A percentile compares a stretch with the other conserved stretches of the same genome.
These are phyloP conservation scores for Sebastiscus tertius DNA, from an alignment of 2,797 vertebrate genomes.

Conservation along the genomic window DNA sequence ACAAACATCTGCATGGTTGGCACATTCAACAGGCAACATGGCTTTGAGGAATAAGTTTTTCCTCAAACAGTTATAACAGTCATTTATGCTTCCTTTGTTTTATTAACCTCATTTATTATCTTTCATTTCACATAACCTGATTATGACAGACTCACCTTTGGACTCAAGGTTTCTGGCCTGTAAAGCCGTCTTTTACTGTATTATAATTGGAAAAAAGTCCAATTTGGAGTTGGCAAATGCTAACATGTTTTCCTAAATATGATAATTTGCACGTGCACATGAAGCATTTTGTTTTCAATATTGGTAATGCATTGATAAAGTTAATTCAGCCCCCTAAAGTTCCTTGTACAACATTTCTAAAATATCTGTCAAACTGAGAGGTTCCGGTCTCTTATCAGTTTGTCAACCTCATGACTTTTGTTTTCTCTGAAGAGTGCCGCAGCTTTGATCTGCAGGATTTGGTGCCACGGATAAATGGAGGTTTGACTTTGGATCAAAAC, in stretches of 20 bases:
- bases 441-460: slow-evolving; percentile 10
- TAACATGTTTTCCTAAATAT: neutral
- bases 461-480: slow-evolving; percentile 6
- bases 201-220: neutral
- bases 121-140: neutral
- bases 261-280: neutral
- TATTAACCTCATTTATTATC: neutral
- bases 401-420: slow-evolving; percentile 3
- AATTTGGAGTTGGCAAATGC: neutral
- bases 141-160: slow-evolving; percentile 9
- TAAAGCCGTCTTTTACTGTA: neutral
- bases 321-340: neutral
- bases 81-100: neutral
- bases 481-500: slow-evolving; percentile 52
- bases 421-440: slow-evolving; percentile 7
- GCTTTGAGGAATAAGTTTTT: neutral
- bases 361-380: neutral
- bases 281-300: neutral
- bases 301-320: neutral
- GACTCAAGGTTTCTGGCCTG: neutral
- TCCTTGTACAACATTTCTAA: neutral
- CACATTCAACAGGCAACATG: neutral
- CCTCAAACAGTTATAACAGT: neutral
- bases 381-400: slow-evolving; percentile 4
- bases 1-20: neutral